phyloP scores from a whole-genome alignment of 2,888 invertebrate genomes.

The Macaria notata region DNA sequence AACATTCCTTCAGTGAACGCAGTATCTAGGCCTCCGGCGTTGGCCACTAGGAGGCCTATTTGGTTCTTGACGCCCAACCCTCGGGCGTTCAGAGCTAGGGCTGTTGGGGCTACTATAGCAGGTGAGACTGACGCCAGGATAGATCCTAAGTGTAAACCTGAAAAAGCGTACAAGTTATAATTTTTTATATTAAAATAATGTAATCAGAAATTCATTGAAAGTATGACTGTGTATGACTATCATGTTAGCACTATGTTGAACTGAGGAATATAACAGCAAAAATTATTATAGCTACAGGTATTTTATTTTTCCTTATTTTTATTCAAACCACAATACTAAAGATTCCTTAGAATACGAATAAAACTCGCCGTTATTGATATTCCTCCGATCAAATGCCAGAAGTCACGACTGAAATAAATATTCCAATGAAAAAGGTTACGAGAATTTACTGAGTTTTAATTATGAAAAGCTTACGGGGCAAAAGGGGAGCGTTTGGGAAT shows the following conservation, averaged over 20 bases:
- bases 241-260: too few relatives aligned
- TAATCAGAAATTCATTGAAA: background rate
- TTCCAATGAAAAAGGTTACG: constrained; percentile 14
- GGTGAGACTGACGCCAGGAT: constrained; percentile 97
- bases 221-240: too few relatives aligned
- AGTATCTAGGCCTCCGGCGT: constrained; percentile 97
- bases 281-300: too few relatives aligned
- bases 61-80: constrained; percentile 95
- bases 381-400: constrained; percentile 2
- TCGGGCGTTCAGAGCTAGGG: constrained; percentile 88
- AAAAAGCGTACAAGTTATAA: background rate
- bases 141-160: constrained; percentile 89
- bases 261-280: too few relatives aligned
- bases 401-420: constrained; percentile 12
- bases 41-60: constrained; percentile 95
- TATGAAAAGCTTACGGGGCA: constrained; percentile 18
- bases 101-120: constrained; percentile 96
- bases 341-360: background rate
- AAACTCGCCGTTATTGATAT: constrained; percentile 2
- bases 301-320: too few relatives aligned
- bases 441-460: constrained; percentile 20
- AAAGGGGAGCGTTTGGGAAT: constrained; percentile 11
- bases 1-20: constrained; percentile 96
- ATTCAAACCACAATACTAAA: too few relatives aligned
- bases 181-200: too few relatives aligned